Base-by-base conservation (phyloP, 2,797 vertebrate species). In the Zalophus californianus region DNA sequence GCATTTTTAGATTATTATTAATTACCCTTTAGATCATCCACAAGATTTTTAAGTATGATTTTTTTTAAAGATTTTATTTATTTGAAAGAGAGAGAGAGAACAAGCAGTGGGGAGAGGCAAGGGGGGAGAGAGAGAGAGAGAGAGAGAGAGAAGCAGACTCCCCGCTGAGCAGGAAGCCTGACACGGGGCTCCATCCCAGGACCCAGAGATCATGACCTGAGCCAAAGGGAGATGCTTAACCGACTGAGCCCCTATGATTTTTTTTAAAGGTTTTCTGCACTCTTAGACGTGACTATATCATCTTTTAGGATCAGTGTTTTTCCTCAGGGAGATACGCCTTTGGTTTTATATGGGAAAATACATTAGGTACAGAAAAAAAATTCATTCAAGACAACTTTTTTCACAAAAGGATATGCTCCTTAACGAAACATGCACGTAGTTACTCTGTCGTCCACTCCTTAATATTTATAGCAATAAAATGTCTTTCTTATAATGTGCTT, bases 221-320 rank as follows among this genome's bases (percentile, higher is more conserved):
- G 14, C 13, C 62, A 15, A 64, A 16, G 62, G 29, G 6, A 32
- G 29, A 32, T 7, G 62, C 29, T 60, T 32, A 64, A 64, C 60
- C 1, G 62, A 64, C 29, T 32, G 29, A 64, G 14, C 62, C 62
- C 29, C 12, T n/a, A 32, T 86, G 64, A 48, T 44, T 90, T 75
- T 60, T 70, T 66, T 9, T 27, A 50, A 87, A 68, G 2, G 27
- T 79, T 82, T 92, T 89, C 86, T 95, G 10, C 18, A 78, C 77
- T 86, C 70, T 95, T 87, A 58, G 9, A 84, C 23, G 12, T 84
- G 83, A 92, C 60, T 78, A 6, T 77, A 52, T 83, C 78, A 79
- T 85, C 12, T 79, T 72, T 88, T 75, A 20, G 32, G 32, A 50
- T 91, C 21, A n/a, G 29, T 35, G 29, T 91, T 89, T 96, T 96